Conservation (phyloP, 2,888 invertebrate genomes). For the Pandemis cinnamomeana region DNA sequence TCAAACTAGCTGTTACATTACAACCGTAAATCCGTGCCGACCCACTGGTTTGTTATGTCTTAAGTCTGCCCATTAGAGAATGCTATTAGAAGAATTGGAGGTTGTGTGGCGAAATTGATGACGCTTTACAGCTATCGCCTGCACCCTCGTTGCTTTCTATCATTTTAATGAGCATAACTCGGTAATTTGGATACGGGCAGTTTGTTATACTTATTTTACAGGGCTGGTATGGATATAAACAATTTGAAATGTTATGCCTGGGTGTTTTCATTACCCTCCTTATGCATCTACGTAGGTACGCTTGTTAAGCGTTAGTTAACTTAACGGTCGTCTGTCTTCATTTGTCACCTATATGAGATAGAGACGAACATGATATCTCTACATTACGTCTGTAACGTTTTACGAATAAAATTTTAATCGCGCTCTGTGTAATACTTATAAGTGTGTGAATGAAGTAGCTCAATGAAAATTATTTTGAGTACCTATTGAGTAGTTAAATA, state of each 20-base stretch:
- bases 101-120: constrained; percentile 28
- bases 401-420: too few relatives aligned
- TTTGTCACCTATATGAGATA: too few relatives aligned
- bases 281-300: too few relatives aligned
- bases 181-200: neutral
- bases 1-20: constrained; percentile 56
- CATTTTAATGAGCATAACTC: constrained; percentile 2
- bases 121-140: constrained; percentile 22
- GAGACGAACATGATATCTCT: too few relatives aligned
- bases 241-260: neutral
- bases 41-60: constrained; percentile 48
- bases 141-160: constrained; percentile 3
- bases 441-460: too few relatives aligned
- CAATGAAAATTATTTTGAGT: too few relatives aligned
- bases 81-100: constrained; percentile 31
- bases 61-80: constrained; percentile 43
- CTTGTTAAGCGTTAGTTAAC: too few relatives aligned
- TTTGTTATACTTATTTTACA: neutral
- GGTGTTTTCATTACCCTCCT: neutral
- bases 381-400: too few relatives aligned
- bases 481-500: too few relatives aligned
- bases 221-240: neutral
- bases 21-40: constrained; percentile 57
- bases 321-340: too few relatives aligned
- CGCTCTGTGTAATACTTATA: too few relatives aligned